phyloP scores from a whole-genome alignment of 2,113 vertebrate genomes.

The Galeopterus variegatus region DNA sequence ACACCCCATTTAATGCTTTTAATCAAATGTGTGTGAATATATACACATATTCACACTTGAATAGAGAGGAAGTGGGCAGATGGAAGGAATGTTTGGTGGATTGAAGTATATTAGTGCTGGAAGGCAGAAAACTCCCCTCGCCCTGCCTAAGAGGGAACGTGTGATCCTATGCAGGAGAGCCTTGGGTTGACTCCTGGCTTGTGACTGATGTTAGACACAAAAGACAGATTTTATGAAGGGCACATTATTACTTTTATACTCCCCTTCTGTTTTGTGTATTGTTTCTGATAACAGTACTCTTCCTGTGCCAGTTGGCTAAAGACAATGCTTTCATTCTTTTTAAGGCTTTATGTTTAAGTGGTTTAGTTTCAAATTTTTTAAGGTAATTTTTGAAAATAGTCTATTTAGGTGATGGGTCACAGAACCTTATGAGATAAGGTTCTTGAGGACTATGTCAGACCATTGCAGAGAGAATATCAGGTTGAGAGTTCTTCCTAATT shows the following conservation, averaged over 20 bases:
- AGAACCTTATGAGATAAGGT: not conserved
- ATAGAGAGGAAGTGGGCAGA: not conserved
- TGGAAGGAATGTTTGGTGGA: not conserved
- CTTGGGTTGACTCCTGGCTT: not conserved
- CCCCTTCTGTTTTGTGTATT: not conserved
- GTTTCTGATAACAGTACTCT: not conserved
- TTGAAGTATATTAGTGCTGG: not conserved
- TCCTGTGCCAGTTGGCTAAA: not conserved
- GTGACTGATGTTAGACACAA: not conserved
- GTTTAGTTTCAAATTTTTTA: not conserved
- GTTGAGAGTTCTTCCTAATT: not conserved
- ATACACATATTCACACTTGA: not conserved
- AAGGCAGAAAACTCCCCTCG: not conserved
- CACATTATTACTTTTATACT: not conserved
- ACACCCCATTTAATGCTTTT: conserved; percentile 1
- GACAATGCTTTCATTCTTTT: conserved; percentile 54
- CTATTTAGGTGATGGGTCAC: not conserved
- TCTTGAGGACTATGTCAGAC: not conserved
- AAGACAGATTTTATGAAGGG: not conserved
- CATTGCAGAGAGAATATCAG: not conserved
- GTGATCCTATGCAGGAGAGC: not conserved
- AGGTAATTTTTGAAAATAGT: not conserved
- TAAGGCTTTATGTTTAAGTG: not conserved
- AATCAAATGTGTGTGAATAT: not conserved
- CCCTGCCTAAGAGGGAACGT: not conserved